These are phyloP conservation scores for Psylliodes chrysocephalus DNA, from an alignment of 2,888 invertebrate genomes.

Conservation along the genomic window DNA sequence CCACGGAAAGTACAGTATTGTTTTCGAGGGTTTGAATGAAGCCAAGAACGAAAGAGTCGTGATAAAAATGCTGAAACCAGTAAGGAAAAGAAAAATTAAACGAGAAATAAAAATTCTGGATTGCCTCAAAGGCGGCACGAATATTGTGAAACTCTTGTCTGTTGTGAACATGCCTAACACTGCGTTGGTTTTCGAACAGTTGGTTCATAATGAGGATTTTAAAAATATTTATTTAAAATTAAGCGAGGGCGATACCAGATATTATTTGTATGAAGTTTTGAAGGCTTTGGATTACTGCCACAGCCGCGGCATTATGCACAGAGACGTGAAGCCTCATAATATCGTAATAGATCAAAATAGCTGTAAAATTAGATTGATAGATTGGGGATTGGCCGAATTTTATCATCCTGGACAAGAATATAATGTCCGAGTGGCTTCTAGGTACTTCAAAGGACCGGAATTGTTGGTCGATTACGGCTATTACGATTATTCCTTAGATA, in stretches of 20 bases:
- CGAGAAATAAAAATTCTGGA: conserved; percentile 63
- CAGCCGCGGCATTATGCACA: conserved; percentile 62
- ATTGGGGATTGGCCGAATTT: conserved; percentile 63
- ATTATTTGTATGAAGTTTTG: conserved; percentile 64
- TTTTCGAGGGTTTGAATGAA: conserved; percentile 60
- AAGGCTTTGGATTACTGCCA: conserved; percentile 63
- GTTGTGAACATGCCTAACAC: conserved; percentile 52
- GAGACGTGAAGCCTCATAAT: conserved; percentile 63
- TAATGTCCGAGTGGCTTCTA: conserved; percentile 62
- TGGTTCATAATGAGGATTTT: conserved; percentile 60
- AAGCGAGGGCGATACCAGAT: conserved; percentile 59
- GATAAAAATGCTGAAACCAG: conserved; percentile 62
- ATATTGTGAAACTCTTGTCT: conserved; percentile 58
- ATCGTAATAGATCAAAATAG: conserved; percentile 60
- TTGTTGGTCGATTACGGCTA: conserved; percentile 61
- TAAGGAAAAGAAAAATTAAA: conserved; percentile 61
- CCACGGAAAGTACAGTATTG: conserved; percentile 63
- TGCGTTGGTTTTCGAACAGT: conserved; percentile 60
- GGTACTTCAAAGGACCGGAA: conserved; percentile 63
- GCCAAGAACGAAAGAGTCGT: conserved; percentile 56
- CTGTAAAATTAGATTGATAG: conserved; percentile 58
- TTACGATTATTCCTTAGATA: conserved; percentile 63
- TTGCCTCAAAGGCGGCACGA: conserved; percentile 58
- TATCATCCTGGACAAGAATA: conserved; percentile 62
- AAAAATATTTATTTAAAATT: conserved; percentile 61